These are phyloP conservation scores for Selenia dentaria DNA, from an alignment of 2,888 invertebrate genomes.

Conservation along the genomic window DNA sequence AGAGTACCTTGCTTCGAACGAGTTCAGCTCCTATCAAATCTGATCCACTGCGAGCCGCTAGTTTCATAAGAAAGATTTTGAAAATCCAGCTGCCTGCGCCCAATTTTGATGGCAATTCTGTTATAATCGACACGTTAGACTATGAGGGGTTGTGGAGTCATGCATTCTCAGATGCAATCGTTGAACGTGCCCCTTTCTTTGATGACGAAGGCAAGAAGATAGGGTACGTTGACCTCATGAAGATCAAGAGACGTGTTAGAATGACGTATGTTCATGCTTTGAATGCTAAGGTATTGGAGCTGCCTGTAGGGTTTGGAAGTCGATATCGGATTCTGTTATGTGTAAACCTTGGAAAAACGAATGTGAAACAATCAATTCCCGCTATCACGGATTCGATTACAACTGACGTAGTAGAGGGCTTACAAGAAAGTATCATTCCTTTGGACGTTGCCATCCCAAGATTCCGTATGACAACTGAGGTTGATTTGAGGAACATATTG, in stretches of 20 bases:
- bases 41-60: constrained; percentile 19
- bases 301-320: constrained; percentile 32
- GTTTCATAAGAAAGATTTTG: constrained; percentile 23
- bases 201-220: constrained; percentile 25
- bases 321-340: constrained; percentile 33
- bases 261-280: constrained; percentile 15
- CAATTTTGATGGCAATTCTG: constrained; percentile 37
- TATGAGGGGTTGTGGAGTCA: constrained; percentile 39
- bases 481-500: constrained; percentile 32
- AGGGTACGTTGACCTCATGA: constrained; percentile 39
- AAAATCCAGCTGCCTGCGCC: constrained; percentile 16
- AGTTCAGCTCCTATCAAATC: constrained; percentile 24
- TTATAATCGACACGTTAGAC: constrained; percentile 37
- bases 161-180: constrained; percentile 31
- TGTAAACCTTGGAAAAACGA: constrained; percentile 7
- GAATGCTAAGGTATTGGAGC: constrained; percentile 28
- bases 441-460: constrained; percentile 39
- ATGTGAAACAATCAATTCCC: neutral
- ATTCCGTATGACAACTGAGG: constrained; percentile 29
- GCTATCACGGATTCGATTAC: neutral
- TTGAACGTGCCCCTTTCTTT: constrained; percentile 36
- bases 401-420: constrained; percentile 14
- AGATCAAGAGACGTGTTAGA: constrained; percentile 24
- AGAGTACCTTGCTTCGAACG: constrained; percentile 21
- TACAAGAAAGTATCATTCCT: constrained; percentile 22